Percentiles rank a stretch among this genome's conserved stretches.
phyloP scores from a whole-genome alignment of 2,113 vertebrate species.

The Telmatochromis sp. region DNA sequence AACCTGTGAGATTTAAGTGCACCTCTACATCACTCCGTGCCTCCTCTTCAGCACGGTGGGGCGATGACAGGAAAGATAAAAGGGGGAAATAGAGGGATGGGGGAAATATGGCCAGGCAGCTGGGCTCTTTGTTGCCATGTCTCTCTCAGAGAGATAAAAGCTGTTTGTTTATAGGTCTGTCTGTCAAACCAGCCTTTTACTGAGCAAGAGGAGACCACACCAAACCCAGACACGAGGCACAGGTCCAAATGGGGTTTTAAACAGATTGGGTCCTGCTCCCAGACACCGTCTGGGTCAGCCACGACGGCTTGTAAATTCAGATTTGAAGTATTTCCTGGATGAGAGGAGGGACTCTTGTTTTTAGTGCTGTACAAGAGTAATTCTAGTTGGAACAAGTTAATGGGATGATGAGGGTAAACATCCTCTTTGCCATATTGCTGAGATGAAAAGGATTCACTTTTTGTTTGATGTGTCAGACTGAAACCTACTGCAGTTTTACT shows the following conservation, averaged over 20 bases:
- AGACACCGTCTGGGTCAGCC: background rate
- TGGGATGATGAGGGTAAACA: background rate
- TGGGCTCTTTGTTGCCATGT: constrained; percentile 66
- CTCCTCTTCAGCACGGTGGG: constrained; percentile 27
- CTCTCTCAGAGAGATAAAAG: constrained; percentile 63
- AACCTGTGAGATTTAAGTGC: constrained; percentile 20
- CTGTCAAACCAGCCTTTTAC: constrained; percentile 49
- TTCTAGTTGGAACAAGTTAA: background rate
- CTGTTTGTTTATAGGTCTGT: constrained; percentile 61
- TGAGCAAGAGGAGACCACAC: constrained; percentile 7
- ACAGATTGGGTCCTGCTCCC: constrained; percentile 20
- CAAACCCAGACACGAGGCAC: constrained; percentile 20
- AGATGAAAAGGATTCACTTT: background rate
- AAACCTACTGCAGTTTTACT: background rate
- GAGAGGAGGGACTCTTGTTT: background rate
- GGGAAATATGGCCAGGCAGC: constrained; percentile 41
- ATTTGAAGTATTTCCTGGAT: background rate
- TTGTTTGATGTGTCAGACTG: background rate
- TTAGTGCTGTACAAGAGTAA: background rate
- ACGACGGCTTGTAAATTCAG: background rate
- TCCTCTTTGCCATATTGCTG: background rate
- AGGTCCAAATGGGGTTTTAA: constrained; percentile 46
- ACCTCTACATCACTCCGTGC: background rate
- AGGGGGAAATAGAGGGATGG: constrained; percentile 43
- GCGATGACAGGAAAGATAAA: constrained; percentile 63